Evolutionary conservation across 2,113 vertebrate species (phyloP), one percentile per base, ranked within the genome.

Genomic region (Scophthalmus maximus): DNA sequence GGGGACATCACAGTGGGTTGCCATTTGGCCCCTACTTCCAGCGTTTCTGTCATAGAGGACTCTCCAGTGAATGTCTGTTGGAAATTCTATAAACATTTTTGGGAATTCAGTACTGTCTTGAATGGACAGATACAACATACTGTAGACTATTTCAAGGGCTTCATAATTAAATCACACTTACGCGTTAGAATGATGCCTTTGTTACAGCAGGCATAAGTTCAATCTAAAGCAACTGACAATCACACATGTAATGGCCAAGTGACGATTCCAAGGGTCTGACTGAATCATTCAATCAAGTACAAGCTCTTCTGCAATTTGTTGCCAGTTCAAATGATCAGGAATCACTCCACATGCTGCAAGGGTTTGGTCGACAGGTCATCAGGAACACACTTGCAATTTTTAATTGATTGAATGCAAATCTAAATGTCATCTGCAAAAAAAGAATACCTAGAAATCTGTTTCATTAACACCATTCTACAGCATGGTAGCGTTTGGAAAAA

Each of bases 281-380:
- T 27, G 25, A n/a, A 27, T 44, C 20, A 42, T 47, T 73, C 49
- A 84, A 62, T 87, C 71, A 81, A 36, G 15, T 25, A 34, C 10
- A 60, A 72, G 34, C 17, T 62, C 27, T 57, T 61, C 38, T 46
- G 63, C 36, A 61, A 57, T 78, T 73, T 11, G 26, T 12, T 50
- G 34, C 58, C 67, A 62, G 50, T 76, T 30, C 44, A 67, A 26
- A 18, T 36, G 23, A 72, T 61, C 60, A 71, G 76, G 58, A 87
- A 81, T 84, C 65, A 82, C 22, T 53, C 50, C 15, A n/a, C 49
- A 62, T 3, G 20, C 61, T 57, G 61, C 22, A 22, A 57, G 26
- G 44, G 7, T 70, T 68, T 68, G 34, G 15, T 7, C 6, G 52
- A n/a, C 12, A 20, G 46, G n/a, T 40, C 12, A 72, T 59, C n/a